Evolutionary conservation across 23 tunicate genomes (phyloP).

Genomic region (Styela clava): DNA sequence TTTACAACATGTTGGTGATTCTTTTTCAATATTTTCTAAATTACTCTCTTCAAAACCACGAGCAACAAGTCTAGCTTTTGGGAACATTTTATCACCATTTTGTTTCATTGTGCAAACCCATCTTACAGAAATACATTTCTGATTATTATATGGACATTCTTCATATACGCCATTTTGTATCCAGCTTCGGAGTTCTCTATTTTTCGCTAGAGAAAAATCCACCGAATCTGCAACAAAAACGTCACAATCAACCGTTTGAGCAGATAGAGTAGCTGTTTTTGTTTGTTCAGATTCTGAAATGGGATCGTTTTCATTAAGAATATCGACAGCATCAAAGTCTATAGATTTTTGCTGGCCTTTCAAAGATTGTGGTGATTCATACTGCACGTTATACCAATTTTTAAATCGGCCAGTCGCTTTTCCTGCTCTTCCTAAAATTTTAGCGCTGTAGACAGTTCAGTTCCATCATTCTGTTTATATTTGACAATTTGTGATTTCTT

Average conservation of each 20-base stretch:
- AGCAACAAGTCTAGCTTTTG: constrained; percentile 1
- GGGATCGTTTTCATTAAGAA: no score
- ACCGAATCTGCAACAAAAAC: background rate
- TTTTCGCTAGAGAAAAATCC: background rate
- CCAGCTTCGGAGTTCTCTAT: background rate
- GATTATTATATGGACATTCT: no score
- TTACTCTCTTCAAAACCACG: constrained; percentile 4
- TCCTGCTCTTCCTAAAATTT: background rate
- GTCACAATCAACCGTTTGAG: no score
- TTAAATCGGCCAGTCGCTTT: background rate
- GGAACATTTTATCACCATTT: background rate
- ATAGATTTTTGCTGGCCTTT: background rate
- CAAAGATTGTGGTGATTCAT: background rate
- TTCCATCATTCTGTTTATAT: no score
- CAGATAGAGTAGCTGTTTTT: no score
- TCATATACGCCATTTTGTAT: no score
- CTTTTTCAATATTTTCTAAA: background rate
- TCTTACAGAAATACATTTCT: no score
- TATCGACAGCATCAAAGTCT: no score
- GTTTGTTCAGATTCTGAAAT: background rate
- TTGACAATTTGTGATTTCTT: no score
- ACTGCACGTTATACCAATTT: background rate
- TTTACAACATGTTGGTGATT: constrained; percentile 24
- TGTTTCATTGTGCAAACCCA: constrained; percentile 12
- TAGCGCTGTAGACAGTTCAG: no score